These are phyloP conservation scores for human DNA, from an alignment of 2,113 vertebrate species.

Conservation along the genomic window GRCh38 chr12:71941001-71941500, in stretches of 20 bases:
- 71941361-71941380: not conserved
- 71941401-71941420: not conserved
- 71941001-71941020: not conserved
- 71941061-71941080: not conserved
- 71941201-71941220: not conserved
- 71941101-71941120: constrained; percentile 12
- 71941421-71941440: not conserved
- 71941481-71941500: not conserved
- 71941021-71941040: not conserved
- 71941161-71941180: not conserved
- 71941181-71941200: not conserved
- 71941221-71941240: not conserved
- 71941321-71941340: not conserved
- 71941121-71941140: constrained; percentile 33
- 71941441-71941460: not conserved
- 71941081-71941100: not conserved
- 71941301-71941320: constrained; percentile 1
- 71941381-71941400: not conserved
- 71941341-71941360: not conserved
- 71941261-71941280: not conserved
- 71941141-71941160: constrained; percentile 23
- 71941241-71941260: not conserved
- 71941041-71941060: constrained; percentile 2
- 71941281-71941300: not conserved
- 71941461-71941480: not conserved